Base-by-base conservation (phyloP, 1,140 invertebrate genomes). In the Drosophila takahashii region DNA sequence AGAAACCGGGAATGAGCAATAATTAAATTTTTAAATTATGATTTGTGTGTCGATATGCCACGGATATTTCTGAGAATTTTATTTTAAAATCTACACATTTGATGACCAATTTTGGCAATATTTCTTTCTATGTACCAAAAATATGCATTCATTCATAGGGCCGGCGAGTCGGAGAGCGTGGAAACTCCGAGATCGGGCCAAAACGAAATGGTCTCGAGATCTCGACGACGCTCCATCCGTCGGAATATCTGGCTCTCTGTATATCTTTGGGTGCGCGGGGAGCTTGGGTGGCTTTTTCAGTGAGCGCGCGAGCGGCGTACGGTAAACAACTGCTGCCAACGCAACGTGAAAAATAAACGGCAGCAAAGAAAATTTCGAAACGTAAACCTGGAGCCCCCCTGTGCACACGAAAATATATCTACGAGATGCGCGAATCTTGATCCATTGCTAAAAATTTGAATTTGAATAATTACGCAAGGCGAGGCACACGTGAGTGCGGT, bases 281-380 rank as follows among this genome's bases (percentile, higher is more conserved):
- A 73, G 65, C 58, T 70, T 79, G 60, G 42, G 62, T 56, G 58
- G 67, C 73, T 54, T 85, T 85, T 76, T 87, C 37, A 89, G 84
- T 89, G 79, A 89, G 69, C 62, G 58, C 59, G 73, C 84, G 77
- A 90, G 85, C 73, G 84, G 85, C 84, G 77, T 84, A 89, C 84
- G 69, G 84, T 89, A 89, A 89, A 84, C 84, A 79, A 58, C 75
- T 52, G 71, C 71, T 77, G 66, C 59, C 42, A 62, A 42, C 56
- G 54, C 60, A 77, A 54, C 66, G 41, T 51, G 64, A 44, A 60
- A 66, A 69, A 50, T 15, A 59, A 42, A 27, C 59, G 51, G 32
- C 26, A 16, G 29, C 18, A 66, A 71, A 71, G 59, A 77, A 77
- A 78, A 72, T 77, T 78, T 72, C 42, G 44, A 78, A 77, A 77